Percentiles rank a stretch among this genome's conserved stretches.
phyloP scores from a whole-genome alignment of 2,888 invertebrate genomes.

The Drosophila sordidula region DNA sequence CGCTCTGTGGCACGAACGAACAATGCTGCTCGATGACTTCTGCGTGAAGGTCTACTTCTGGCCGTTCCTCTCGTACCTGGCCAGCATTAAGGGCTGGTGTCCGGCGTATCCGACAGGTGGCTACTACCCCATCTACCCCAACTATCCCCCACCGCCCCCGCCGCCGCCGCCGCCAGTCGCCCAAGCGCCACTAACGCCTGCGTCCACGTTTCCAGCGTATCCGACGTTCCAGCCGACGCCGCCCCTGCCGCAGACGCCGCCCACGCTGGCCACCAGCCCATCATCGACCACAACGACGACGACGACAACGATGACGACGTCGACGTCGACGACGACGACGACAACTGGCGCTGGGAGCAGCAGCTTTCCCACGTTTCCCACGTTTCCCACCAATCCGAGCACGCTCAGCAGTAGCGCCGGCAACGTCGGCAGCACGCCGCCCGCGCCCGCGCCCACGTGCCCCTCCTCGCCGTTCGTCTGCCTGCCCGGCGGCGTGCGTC shows the following conservation, averaged over 20 bases:
- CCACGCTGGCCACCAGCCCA: background rate
- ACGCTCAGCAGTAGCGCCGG: slow-evolving; percentile 1
- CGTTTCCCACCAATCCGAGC: no score
- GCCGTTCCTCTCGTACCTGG: slow-evolving; percentile 84
- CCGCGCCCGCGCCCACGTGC: slow-evolving; percentile 58
- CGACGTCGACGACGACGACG: slow-evolving; percentile 35
- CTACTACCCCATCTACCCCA: slow-evolving; percentile 66
- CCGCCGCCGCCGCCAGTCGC: slow-evolving; percentile 32
- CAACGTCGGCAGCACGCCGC: slow-evolving; percentile 37
- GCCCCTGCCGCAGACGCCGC: slow-evolving; percentile 40
- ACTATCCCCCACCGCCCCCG: slow-evolving; percentile 75
- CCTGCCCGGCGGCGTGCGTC: slow-evolving; percentile 76
- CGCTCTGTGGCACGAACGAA: background rate
- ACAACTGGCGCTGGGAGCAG: slow-evolving; percentile 20
- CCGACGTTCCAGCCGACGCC: slow-evolving; percentile 60
- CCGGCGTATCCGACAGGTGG: slow-evolving; percentile 70
- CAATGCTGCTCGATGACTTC: slow-evolving; percentile 80
- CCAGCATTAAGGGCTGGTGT: slow-evolving; percentile 84
- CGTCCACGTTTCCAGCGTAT: slow-evolving; percentile 57
- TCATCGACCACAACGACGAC: background rate
- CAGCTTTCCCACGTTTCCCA: background rate
- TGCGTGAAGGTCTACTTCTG: slow-evolving; percentile 84
- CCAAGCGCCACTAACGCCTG: slow-evolving; percentile 50
- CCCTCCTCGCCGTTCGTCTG: slow-evolving; percentile 79
- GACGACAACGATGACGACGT: background rate